Evolutionary conservation across 2,888 invertebrate genomes (phyloP).

Genomic region (Oxycera nigricornis): DNA sequence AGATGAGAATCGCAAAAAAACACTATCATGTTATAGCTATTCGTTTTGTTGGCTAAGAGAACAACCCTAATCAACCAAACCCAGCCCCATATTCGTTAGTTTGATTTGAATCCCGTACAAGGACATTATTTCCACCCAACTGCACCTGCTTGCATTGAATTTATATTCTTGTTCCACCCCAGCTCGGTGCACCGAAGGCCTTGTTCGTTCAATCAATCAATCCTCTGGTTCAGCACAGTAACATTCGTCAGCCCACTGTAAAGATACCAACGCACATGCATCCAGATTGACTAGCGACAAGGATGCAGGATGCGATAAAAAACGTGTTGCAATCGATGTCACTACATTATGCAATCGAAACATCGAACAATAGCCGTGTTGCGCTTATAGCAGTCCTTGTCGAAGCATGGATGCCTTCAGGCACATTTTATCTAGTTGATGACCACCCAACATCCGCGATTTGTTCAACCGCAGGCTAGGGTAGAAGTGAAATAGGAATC

Average conservation of each 20-base stretch:
- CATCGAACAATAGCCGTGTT: no score
- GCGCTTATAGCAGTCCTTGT: background rate
- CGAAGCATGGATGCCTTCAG: background rate
- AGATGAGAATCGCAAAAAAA: no score
- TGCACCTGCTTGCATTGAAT: background rate
- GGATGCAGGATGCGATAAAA: background rate
- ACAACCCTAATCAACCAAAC: no score
- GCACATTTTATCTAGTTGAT: background rate
- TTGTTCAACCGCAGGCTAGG: background rate
- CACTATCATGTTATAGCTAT: no score
- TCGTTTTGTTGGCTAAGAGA: no score
- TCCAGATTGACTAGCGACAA: background rate
- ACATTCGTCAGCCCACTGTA: background rate
- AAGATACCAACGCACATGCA: background rate
- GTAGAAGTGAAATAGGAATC: no score
- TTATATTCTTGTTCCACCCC: background rate
- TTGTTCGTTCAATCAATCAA: constrained; percentile 8
- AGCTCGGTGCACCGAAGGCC: background rate
- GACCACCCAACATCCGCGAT: background rate
- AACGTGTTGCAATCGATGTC: background rate
- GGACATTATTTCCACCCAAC: background rate
- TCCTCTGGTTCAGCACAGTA: background rate
- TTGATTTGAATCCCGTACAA: no score
- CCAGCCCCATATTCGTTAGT: no score
- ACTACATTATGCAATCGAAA: background rate